Conservation (phyloP, 2,888 invertebrate genomes). For the Netelia melanura region DNA sequence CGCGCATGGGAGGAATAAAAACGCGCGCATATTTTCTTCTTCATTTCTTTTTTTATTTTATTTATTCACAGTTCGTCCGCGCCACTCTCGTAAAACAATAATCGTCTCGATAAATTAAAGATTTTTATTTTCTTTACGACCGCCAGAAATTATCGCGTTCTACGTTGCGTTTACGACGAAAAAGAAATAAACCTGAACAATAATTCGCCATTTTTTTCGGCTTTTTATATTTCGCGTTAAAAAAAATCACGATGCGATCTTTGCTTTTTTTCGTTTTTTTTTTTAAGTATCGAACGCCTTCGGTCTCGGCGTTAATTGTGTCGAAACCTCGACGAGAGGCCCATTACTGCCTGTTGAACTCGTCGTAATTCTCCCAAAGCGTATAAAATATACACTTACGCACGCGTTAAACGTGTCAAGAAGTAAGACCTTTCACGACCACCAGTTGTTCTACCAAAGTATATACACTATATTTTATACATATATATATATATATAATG, state of each 20-base stretch:
- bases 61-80: not conserved
- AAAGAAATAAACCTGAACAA: too few species aligned
- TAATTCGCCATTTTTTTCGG: too few species aligned
- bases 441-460: conserved; percentile 53
- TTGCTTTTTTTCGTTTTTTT: conserved; percentile 13
- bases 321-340: conserved; percentile 43
- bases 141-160: too few species aligned
- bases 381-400: conserved; percentile 58
- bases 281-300: conserved; percentile 1
- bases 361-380: conserved; percentile 43
- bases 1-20: not conserved
- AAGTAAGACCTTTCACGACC: conserved; percentile 49
- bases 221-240: too few species aligned
- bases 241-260: too few species aligned
- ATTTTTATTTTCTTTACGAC: too few species aligned
- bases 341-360: conserved; percentile 57
- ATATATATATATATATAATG: conserved; percentile 35
- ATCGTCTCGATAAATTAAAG: too few species aligned
- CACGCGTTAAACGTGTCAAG: conserved; percentile 58
- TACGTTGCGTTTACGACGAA: too few species aligned
- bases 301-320: conserved; percentile 42
- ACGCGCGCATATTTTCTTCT: not conserved
- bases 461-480: conserved; percentile 1
- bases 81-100: too few species aligned
- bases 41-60: not conserved